Evolutionary conservation across 2,113 vertebrate species (phyloP).

Genomic region (Prinia subflava): DNA sequence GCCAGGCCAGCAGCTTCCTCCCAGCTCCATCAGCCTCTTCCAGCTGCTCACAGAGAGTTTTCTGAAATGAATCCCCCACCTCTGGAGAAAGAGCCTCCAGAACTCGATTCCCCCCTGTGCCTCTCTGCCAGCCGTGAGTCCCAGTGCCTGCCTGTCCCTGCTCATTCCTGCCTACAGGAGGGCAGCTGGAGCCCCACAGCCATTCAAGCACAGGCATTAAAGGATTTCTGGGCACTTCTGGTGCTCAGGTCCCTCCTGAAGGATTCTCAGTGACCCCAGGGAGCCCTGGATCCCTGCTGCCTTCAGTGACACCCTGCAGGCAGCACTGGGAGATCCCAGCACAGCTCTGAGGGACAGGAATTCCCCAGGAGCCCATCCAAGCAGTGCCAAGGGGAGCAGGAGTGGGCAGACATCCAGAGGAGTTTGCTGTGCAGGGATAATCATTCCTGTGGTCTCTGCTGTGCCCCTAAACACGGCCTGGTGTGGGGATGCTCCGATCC

Average conservation of each 20-base stretch:
- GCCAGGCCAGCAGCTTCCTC: background rate
- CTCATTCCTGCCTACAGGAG: background rate
- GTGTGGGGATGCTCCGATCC: background rate
- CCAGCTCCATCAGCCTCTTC: background rate
- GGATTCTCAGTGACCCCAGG: background rate
- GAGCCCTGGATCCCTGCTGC: background rate
- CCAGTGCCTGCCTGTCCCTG: background rate
- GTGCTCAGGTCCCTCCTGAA: background rate
- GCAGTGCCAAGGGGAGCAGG: rapidly evolving
- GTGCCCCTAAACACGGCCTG: background rate
- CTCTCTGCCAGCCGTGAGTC: background rate
- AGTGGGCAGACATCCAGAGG: background rate
- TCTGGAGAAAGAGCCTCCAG: background rate
- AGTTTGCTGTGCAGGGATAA: background rate
- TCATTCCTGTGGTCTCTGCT: background rate
- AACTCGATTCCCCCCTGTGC: background rate
- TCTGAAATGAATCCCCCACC: background rate
- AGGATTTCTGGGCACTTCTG: background rate
- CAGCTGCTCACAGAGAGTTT: background rate
- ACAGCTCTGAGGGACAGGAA: rapidly evolving
- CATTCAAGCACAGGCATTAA: background rate
- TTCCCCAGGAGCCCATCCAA: background rate
- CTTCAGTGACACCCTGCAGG: no score
- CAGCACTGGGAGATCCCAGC: background rate
- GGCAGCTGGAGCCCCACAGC: background rate